A percentile compares a stretch with the other conserved stretches of the same genome.
phyloP scores from a whole-genome alignment of 2,888 invertebrate species.

The Caenorhabditis becei region DNA sequence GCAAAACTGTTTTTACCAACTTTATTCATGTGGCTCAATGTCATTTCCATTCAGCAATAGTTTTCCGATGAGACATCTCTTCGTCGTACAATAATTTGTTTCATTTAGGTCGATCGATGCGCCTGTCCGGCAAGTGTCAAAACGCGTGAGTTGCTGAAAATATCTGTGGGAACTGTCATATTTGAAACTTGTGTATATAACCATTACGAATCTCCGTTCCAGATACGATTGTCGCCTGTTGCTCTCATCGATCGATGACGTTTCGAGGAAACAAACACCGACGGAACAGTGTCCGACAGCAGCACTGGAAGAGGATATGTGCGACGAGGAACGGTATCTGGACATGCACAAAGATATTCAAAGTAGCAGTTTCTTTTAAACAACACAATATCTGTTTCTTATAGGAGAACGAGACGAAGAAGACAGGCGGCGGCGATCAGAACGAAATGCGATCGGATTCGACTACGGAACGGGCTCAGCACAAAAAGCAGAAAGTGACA shows the following conservation, averaged over 20 bases:
- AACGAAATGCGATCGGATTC: conserved; percentile 37
- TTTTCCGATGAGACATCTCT: neutral
- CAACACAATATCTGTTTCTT: conserved; percentile 1
- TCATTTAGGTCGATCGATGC: conserved; percentile 48
- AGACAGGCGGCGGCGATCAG: conserved; percentile 3
- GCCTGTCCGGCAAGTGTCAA: neutral
- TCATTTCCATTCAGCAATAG: neutral
- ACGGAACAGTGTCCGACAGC: conserved; percentile 70
- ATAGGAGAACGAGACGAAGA: conserved; percentile 59
- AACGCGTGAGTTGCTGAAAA: conserved; percentile 37
- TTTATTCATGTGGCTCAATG: neutral
- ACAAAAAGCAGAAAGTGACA: conserved; percentile 59
- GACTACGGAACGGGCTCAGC: conserved; percentile 43
- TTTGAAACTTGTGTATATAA: neutral
- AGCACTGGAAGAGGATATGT: conserved; percentile 90
- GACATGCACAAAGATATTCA: conserved; percentile 91
- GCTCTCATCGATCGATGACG: conserved; percentile 62
- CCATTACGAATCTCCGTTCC: conserved; percentile 54
- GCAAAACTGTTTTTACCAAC: neutral
- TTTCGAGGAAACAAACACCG: conserved; percentile 87
- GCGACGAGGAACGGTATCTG: conserved; percentile 95
- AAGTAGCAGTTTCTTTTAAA: conserved; percentile 80
- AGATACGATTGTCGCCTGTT: conserved; percentile 80
- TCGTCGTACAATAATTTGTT: neutral
- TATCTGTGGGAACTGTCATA: neutral